Base-by-base conservation (phyloP, 1,140 invertebrate genomes). In the Lucilia cuprina region DNA sequence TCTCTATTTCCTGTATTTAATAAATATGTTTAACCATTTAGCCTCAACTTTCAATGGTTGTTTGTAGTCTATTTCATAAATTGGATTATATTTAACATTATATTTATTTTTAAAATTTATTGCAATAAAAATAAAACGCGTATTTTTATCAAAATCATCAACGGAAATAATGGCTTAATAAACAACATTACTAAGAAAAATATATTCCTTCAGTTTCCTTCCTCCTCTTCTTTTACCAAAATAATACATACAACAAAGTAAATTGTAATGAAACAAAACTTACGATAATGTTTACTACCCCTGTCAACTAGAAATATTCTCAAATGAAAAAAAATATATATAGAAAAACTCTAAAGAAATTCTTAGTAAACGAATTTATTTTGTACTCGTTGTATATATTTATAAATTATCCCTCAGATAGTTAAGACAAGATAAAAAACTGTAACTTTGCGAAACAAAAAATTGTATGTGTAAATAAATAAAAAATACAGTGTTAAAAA, bases 121-220 rank as follows among this genome's bases (percentile, higher is more conserved):
- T 80, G 41, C n/a, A 47, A 49, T 49, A 80, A 80, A 80, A 80
- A 80, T 80, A 49, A 80, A 80, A 50, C 41, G 77, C 77, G 77
- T 80, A 50, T n/a, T 80, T 80, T 80, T 80, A 80, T 80, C 77
- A 50, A 80, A 80, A 80, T 80, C 41, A 80, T 80, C 77, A 80
- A 80, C 77, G 77, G 41, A 80, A 80, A 80, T 80, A 80, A 80
- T 80, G 41, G 41, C 77, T 80, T 80, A 49, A 80, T 80, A 80
- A 80, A 80, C 77, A 80, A 80, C 77, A 80, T 49, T 80, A 49
- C 41, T 12, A 19, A 80, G 77, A 49, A 50, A 80, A 80, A 80
- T 80, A n/a, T 17, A n/a, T 60, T 7, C n/a, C 14, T 2, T 60
- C 55, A 17, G 14, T 60, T 1, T 60, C 13, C 14, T 60, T 60